Evolutionary conservation across 2,113 vertebrate species (phyloP).

Genomic region (Dipodomys ordii): DNA sequence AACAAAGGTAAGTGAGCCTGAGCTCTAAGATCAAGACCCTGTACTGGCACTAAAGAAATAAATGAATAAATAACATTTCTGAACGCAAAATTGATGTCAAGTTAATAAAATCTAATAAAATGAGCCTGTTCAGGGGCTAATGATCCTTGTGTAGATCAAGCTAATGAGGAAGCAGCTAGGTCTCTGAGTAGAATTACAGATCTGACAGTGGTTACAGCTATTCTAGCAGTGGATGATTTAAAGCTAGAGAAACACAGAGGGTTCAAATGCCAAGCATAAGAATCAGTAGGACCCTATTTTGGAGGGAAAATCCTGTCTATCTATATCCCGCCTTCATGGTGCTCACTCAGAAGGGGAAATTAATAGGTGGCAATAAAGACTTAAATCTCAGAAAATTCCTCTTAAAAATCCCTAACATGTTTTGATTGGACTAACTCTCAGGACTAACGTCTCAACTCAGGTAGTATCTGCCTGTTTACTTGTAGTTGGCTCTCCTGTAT

Average conservation of each 20-base stretch:
- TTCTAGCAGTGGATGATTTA: background rate
- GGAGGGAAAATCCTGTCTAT: background rate
- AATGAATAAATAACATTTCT: background rate
- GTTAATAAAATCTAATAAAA: constrained; percentile 26
- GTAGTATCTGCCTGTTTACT: background rate
- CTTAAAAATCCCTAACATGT: background rate
- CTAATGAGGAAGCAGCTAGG: background rate
- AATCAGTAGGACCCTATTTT: background rate
- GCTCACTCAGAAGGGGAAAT: background rate
- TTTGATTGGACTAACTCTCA: background rate
- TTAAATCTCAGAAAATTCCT: background rate
- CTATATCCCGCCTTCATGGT: background rate
- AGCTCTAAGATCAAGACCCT: too few species aligned
- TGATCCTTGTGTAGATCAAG: background rate
- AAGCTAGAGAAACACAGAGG: background rate
- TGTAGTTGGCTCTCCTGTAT: background rate
- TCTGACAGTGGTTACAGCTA: background rate
- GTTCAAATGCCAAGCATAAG: background rate
- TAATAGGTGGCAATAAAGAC: background rate
- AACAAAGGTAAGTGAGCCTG: too few species aligned
- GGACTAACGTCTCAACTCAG: background rate
- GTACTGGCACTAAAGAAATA: too few species aligned
- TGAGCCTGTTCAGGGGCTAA: background rate
- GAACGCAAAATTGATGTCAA: constrained; percentile 39
- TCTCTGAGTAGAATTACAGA: background rate